Conservation (phyloP, 2,888 invertebrate genomes). For the Endomychus coccineus region DNA sequence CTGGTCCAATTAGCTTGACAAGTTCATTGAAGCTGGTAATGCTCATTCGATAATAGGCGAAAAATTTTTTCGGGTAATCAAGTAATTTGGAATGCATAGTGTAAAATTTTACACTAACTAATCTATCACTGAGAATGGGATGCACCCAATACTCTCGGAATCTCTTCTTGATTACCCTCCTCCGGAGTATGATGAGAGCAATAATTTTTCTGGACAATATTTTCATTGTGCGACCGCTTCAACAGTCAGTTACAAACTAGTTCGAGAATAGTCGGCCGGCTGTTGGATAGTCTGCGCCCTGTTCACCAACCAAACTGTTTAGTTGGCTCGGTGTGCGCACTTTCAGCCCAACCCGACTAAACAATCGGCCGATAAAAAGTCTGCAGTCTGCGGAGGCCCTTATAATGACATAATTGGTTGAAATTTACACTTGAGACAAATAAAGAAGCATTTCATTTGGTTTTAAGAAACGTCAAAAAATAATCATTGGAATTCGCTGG, state of each 20-base stretch:
- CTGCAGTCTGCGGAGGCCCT: no score
- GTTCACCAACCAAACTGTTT: slow-evolving; percentile 8
- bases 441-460: no score
- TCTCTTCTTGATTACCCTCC: slow-evolving; percentile 15
- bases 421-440: no score
- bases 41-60: slow-evolving; percentile 16
- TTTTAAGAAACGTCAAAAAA: no score
- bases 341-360: no score
- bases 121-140: slow-evolving; percentile 18
- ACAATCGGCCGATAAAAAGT: no score
- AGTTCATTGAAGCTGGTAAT: slow-evolving; percentile 13
- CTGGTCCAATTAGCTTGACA: slow-evolving; percentile 13
- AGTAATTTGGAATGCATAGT: slow-evolving; percentile 17
- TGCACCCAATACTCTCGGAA: slow-evolving; percentile 18
- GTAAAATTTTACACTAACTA: slow-evolving; percentile 17
- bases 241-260: slow-evolving; percentile 2
- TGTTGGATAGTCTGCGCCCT: slow-evolving; percentile 10
- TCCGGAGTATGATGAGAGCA: slow-evolving; percentile 7
- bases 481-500: no score
- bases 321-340: no score
- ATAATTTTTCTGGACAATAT: slow-evolving; percentile 13
- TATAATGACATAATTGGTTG: no score
- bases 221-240: slow-evolving; percentile 8
- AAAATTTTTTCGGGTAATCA: slow-evolving; percentile 14
- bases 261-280: slow-evolving; percentile 7